A percentile compares a stretch with the other conserved stretches of the same genome.
These are phyloP conservation scores for Drosophila greeni DNA, from an alignment of 2,888 invertebrate genomes.

Conservation along the genomic window DNA sequence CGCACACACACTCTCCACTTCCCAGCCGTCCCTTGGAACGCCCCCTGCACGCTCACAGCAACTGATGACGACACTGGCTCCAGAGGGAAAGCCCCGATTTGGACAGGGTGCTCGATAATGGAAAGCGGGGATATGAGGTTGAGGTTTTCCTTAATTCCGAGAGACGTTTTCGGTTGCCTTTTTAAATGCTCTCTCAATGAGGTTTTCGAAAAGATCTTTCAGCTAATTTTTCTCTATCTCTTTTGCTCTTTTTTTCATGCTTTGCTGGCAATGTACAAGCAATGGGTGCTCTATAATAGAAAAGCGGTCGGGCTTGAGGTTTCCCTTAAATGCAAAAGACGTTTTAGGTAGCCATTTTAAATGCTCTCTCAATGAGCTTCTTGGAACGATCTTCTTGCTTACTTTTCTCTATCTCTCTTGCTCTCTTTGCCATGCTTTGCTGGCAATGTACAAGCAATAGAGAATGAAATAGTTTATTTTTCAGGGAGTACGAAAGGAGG, in stretches of 20 bases:
- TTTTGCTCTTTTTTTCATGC: too few species aligned
- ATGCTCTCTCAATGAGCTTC: background rate
- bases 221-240: too few species aligned
- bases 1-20: background rate
- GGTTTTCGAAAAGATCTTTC: too few species aligned
- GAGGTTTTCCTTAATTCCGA: background rate
- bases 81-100: constrained; percentile 1
- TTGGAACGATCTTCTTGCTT: too few species aligned
- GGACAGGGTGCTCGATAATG: constrained; percentile 22
- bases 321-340: too few species aligned
- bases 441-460: background rate
- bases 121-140: background rate
- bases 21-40: background rate
- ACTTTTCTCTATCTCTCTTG: background rate
- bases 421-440: background rate
- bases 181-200: too few species aligned
- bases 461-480: background rate
- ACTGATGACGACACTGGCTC: constrained; percentile 22
- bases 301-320: too few species aligned
- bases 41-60: background rate
- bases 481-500: too few species aligned
- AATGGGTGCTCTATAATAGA: too few species aligned
- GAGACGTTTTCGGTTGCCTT: background rate
- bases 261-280: too few species aligned
- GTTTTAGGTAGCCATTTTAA: too few species aligned